A percentile compares a stretch with the other conserved stretches of the same genome.
phyloP scores from a whole-genome alignment of 2,888 invertebrate genomes.

The Linnaemya tessellans region DNA sequence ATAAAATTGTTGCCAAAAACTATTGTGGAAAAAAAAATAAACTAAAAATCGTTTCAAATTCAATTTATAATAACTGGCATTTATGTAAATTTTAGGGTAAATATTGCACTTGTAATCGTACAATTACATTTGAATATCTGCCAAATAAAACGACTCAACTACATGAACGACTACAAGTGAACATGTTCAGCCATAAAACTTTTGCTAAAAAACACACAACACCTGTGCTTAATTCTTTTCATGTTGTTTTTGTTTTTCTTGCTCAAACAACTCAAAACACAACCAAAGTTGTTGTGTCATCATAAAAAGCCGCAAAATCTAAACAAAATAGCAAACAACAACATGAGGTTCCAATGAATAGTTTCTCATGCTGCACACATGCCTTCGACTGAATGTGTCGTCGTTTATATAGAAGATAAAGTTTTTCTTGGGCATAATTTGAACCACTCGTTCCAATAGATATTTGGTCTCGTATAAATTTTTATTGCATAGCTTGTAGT shows the following conservation, averaged over 20 bases:
- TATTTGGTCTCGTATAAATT: constrained; percentile 48
- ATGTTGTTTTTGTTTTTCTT: background rate
- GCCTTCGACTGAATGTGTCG: constrained; percentile 8
- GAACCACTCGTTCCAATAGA: background rate
- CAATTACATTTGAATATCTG: constrained; percentile 39
- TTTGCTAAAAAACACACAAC: constrained; percentile 35
- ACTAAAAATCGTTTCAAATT: background rate
- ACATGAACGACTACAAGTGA: background rate
- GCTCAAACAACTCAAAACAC: constrained; percentile 19
- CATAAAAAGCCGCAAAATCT: constrained; percentile 66
- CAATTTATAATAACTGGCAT: constrained; percentile 21
- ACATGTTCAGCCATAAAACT: constrained; percentile 27
- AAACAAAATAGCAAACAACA: constrained; percentile 57
- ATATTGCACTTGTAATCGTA: constrained; percentile 44
- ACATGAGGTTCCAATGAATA: background rate
- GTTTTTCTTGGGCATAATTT: constrained; percentile 52
- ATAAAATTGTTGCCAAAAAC: background rate
- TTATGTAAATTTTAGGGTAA: constrained; percentile 36
- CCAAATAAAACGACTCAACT: background rate
- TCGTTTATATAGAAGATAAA: constrained; percentile 36
- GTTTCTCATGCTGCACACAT: constrained; percentile 43
- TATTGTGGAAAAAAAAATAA: background rate
- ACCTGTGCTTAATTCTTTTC: constrained; percentile 30
- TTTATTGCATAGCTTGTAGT: constrained; percentile 36
- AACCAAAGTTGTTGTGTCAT: constrained; percentile 62